Conservation (phyloP, 2,113 vertebrate genomes). For the Centrocercus urophasianus region DNA sequence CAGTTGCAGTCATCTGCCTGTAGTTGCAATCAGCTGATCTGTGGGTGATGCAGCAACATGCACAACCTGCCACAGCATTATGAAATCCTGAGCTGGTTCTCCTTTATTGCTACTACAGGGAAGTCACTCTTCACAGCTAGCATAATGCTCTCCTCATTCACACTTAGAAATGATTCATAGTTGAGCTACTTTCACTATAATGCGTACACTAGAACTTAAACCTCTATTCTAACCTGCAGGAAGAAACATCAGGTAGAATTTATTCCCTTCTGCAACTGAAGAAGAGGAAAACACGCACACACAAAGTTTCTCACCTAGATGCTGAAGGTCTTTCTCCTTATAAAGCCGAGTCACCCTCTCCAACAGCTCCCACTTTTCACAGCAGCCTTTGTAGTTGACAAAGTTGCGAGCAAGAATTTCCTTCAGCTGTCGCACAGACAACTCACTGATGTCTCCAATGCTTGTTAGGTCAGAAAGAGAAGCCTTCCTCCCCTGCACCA, state of each 20-base stretch:
- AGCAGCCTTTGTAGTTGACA: conserved; percentile 97
- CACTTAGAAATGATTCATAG: not conserved
- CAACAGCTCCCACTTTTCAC: conserved; percentile 98
- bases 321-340: conserved; percentile 87
- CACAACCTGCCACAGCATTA: fast-evolving
- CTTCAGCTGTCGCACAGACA: conserved; percentile 94
- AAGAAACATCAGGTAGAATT: fast-evolving
- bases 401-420: conserved; percentile 97
- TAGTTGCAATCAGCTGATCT: not conserved
- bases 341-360: conserved; percentile 92
- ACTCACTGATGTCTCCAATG: conserved; percentile 85
- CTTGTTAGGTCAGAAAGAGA: conserved; percentile 89
- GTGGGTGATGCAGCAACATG: not conserved
- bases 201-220: fast-evolving
- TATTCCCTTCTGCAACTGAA: not conserved
- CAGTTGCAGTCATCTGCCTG: fast-evolving
- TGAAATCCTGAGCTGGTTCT: fast-evolving
- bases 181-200: not conserved
- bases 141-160: not conserved
- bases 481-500: conserved; percentile 85
- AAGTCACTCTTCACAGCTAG: not conserved
- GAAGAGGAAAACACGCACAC: fast-evolving
- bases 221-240: not conserved
- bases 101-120: not conserved
- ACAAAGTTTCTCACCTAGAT: conserved; percentile 75